Percentiles rank a stretch among this genome's conserved stretches.
These are phyloP conservation scores for Plagiodera versicolora DNA, from an alignment of 2,888 invertebrate genomes.

Conservation along the genomic window DNA sequence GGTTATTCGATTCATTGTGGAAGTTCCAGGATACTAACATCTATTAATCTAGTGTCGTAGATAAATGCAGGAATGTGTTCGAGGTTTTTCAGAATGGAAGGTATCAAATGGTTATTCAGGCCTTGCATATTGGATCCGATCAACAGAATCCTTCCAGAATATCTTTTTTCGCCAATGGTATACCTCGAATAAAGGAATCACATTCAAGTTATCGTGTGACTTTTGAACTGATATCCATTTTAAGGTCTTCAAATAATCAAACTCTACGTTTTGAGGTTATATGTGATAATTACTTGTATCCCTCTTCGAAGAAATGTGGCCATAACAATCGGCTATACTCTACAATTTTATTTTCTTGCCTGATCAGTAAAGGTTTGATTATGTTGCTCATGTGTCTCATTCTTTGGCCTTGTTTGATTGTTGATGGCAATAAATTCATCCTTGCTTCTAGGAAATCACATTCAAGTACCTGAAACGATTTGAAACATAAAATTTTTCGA, in stretches of 20 bases:
- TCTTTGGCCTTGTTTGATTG: conserved; percentile 42
- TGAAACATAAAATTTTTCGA: too few species aligned
- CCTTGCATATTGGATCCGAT: conserved; percentile 53
- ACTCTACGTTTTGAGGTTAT: neutral
- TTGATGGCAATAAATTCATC: conserved; percentile 45
- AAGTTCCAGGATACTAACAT: conserved; percentile 21
- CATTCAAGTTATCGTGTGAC: too few species aligned
- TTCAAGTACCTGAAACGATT: conserved; percentile 45
- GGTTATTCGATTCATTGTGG: neutral
- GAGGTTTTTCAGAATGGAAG: conserved; percentile 61
- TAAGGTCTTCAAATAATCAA: neutral
- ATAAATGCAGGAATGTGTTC: conserved; percentile 58
- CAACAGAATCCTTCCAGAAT: conserved; percentile 48
- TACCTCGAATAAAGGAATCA: conserved; percentile 38
- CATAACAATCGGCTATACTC: conserved; percentile 43
- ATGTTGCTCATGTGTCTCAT: conserved; percentile 45
- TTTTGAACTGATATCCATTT: too few species aligned
- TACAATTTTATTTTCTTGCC: conserved; percentile 46
- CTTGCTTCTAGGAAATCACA: conserved; percentile 49
- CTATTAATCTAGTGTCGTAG: conserved; percentile 46
- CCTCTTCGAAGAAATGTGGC: conserved; percentile 49
- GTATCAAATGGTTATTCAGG: conserved; percentile 64
- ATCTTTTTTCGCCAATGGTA: conserved; percentile 44
- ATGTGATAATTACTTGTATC: conserved; percentile 41
- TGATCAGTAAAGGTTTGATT: conserved; percentile 47